Conservation (phyloP, 2,888 invertebrate genomes). For the Cancer borealis region DNA sequence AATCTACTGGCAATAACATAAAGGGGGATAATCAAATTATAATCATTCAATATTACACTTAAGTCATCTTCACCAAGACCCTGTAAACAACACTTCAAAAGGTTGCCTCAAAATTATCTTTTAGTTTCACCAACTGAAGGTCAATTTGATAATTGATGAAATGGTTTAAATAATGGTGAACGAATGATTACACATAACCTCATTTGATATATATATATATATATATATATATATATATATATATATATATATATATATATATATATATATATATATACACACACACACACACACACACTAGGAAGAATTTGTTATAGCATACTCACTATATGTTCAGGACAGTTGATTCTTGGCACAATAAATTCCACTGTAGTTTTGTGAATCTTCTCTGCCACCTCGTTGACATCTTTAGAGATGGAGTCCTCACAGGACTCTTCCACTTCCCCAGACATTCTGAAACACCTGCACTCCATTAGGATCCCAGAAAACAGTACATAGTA, state of each 20-base stretch:
- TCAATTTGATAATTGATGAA: conserved; percentile 12
- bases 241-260: neutral
- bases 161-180: neutral
- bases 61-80: too few species aligned
- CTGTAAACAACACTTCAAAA: neutral
- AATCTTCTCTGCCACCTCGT: conserved; percentile 52
- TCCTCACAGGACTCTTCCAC: conserved; percentile 34
- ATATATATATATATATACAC: conserved; percentile 1
- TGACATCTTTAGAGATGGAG: conserved; percentile 52
- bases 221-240: conserved; percentile 10
- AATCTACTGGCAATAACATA: too few species aligned
- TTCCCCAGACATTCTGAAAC: conserved; percentile 58
- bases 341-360: conserved; percentile 65
- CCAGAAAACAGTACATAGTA: neutral
- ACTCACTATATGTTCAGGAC: conserved; percentile 73
- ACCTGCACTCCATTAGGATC: neutral
- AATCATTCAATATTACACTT: too few species aligned
- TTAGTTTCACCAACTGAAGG: neutral
- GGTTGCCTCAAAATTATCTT: neutral
- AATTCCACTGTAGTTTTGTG: conserved; percentile 45
- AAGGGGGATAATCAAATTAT: too few species aligned
- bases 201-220: neutral
- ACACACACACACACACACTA: neutral
- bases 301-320: neutral
- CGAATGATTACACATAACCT: neutral